Evolutionary conservation across 2,888 invertebrate species (phyloP), one percentile per base, ranked within the genome.

Genomic region (Ophioninae sp.): DNA sequence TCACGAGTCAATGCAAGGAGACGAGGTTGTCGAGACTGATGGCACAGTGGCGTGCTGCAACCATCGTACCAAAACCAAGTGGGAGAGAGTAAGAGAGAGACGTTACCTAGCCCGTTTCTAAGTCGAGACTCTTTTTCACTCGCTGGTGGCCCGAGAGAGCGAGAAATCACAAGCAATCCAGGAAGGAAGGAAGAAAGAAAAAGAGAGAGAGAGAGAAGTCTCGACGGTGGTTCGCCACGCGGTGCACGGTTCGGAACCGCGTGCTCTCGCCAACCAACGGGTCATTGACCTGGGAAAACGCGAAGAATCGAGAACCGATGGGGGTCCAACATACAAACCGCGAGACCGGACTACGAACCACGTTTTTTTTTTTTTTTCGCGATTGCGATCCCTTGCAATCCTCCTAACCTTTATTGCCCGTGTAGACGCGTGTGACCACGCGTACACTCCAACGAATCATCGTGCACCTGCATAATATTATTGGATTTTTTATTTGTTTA

Each of bases 271-370:
- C 77, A 79, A 80, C 84, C 85, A 79, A 62, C 72, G 81, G 89
- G 89, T 89, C 90, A 87, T 89, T 90, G 90, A 90, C 89, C 89
- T 87, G 86, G 84, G 87, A 85, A 87, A 88, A 86, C 82, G 86
- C 86, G 85, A 85, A 85, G 87, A 86, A 87, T 86, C 83, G 86
- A 85, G 84, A 85, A 84, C 84, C 81, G 81, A 84, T 81, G 84
- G 79, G 81, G 81, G 81, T 84, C 78, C 85, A 79, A 79, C 74
- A 56, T 61, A 73, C 65, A 64, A 57, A 57, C 65, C 50, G 21
- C 76, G 44, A 20, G 68, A 77, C 73, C 64, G 50, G 69, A 6
- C 69, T 69, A 78, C 59, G 73, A 39, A 59, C 74, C 65, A 83
- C 23, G 74, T 64, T 81, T 78, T 74, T n/a, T n/a, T n/a, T n/a